phyloP scores from a whole-genome alignment of 2,797 vertebrate species.

The Propithecus deckenii region DNA sequence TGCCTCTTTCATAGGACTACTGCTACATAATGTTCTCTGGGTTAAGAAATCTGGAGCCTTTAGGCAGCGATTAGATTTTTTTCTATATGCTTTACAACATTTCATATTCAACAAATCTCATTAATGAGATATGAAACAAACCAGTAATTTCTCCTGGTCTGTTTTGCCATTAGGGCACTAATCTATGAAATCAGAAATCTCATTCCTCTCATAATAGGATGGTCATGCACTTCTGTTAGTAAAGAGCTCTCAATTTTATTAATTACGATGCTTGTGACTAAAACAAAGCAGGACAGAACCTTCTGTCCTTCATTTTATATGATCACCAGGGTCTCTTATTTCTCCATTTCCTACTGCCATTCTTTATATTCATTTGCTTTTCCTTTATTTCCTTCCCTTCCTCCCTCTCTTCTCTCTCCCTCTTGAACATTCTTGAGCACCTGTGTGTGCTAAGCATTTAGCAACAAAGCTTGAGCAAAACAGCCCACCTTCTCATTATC shows the following conservation, averaged over 20 bases:
- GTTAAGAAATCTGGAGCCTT: constrained; percentile 8
- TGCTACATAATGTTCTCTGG: background rate
- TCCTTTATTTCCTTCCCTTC: background rate
- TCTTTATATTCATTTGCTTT: background rate
- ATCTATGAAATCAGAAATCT: constrained; percentile 35
- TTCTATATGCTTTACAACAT: background rate
- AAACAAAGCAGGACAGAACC: background rate
- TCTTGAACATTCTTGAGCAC: background rate
- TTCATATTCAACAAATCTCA: constrained; percentile 17
- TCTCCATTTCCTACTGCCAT: background rate
- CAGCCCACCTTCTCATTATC: background rate
- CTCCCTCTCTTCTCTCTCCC: background rate
- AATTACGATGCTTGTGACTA: background rate
- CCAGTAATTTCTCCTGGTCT: constrained; percentile 26
- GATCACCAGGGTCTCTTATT: background rate
- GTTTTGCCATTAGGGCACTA: constrained; percentile 28
- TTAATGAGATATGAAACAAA: constrained; percentile 42
- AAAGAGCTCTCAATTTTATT: constrained; percentile 10
- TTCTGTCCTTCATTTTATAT: background rate
- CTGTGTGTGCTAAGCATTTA: background rate
- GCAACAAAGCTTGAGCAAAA: constrained; percentile 24
- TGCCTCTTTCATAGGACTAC: background rate
- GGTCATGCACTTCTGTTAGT: background rate
- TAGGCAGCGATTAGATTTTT: background rate
- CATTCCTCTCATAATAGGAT: constrained; percentile 24